Evolutionary conservation across 2,797 vertebrate species (phyloP).

Genomic region (Artibeus lituratus): DNA sequence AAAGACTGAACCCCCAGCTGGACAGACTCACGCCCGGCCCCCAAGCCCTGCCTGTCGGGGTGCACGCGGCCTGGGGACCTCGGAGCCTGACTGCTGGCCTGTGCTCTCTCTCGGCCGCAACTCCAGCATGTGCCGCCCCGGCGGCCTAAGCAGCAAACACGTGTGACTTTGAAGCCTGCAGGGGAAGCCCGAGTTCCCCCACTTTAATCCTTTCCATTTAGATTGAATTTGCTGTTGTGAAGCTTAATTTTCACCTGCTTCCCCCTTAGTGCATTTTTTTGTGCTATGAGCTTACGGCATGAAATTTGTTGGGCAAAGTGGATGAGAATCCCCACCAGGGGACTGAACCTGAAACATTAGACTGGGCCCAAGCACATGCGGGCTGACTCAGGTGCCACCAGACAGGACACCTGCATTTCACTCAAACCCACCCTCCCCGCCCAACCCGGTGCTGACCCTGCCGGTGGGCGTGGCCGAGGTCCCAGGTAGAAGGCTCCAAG

Average conservation of each 20-base stretch:
- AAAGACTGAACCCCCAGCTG: too few relatives aligned
- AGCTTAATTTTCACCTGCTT: neutral
- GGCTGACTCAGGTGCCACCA: accelerated
- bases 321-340: neutral
- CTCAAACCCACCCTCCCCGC: neutral
- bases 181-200: neutral
- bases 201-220: neutral
- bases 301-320: neutral
- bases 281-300: neutral
- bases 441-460: neutral
- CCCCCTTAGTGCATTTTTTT: neutral
- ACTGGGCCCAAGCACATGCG: neutral
- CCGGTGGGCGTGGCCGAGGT: neutral
- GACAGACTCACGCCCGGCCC: neutral
- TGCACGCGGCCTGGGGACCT: neutral
- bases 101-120: accelerated
- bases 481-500: neutral
- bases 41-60: neutral
- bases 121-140: accelerated
- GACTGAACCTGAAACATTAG: neutral
- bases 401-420: neutral
- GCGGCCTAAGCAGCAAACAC: accelerated
- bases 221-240: neutral
- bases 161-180: accelerated
- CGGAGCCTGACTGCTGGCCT: neutral